Evolutionary conservation across 2,797 vertebrate species (phyloP), one percentile per base, ranked within the genome.

Genomic region (Halcyon smyrnensis): DNA sequence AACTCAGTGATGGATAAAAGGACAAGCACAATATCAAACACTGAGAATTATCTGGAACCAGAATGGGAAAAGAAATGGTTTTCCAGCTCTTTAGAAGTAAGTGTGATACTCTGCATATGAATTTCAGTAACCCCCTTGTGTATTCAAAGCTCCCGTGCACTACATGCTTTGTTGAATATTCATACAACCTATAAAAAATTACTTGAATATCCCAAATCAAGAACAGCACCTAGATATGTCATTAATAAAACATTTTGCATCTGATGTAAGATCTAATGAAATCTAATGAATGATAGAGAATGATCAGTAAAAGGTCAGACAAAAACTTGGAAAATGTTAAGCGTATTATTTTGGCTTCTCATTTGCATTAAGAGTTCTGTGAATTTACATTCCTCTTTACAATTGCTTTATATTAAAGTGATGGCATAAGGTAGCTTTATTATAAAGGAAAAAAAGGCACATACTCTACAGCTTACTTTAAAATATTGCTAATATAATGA

Each of bases 191-290:
- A 34, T 53, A 75, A 71, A 86, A 84, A 88, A 75, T 57, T 84
- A 23, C 57, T 81, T 46, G 11, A 77, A 46, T 76, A 71, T 63
- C 39, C 83, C 32, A 76, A 67, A 87, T 92, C 39, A 82, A 87
- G 77, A 90, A 32, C 32, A 81, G 15, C 16, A 75, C 32, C 51
- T 83, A 79, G 28, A 78, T 70, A 71, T 70, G 21, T 73, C 62
- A 90, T 93, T 89, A 93, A 94, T 94, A 87, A 90, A 92, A 92
- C 75, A 71, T 93, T 83, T 93, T 93, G 24, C 24, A 73, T 83
- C 18, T 90, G 20, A 85, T 80, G 50, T 3, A 9, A 74, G 43
- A 64, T 62, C 30, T 84, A 79, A 83, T 77, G 39, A 79, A 90
- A 79, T 63, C 30, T 89, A 87, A 67, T 0, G 11, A 83, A 70